Conservation (phyloP, 2,888 invertebrate species). For the Suillia variegata region DNA sequence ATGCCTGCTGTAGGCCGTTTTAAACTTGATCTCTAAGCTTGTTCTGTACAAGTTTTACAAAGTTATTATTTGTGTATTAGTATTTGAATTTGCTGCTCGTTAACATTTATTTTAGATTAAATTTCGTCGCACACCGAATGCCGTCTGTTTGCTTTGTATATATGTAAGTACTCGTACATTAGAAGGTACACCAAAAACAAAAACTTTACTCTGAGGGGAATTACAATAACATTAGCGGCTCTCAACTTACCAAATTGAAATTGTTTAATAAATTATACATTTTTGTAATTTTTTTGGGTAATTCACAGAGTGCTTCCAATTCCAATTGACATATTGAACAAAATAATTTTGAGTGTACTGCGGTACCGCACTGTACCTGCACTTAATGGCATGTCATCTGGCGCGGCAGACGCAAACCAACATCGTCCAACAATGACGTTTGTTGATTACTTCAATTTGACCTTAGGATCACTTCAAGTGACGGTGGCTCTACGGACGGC, state of each 20-base stretch:
- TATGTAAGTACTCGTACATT: background rate
- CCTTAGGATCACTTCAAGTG: background rate
- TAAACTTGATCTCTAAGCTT: background rate
- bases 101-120: background rate
- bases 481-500: too few relatives aligned
- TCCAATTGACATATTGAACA: too few relatives aligned
- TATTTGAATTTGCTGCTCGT: background rate
- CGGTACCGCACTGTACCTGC: too few relatives aligned
- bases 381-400: background rate
- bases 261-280: too few relatives aligned
- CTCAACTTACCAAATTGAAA: background rate
- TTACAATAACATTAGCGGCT: background rate
- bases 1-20: too few relatives aligned
- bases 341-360: too few relatives aligned
- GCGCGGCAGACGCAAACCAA: too few relatives aligned
- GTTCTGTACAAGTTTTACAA: background rate
- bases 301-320: too few relatives aligned
- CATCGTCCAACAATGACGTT: background rate
- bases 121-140: background rate
- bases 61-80: background rate
- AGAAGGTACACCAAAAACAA: background rate
- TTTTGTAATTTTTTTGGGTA: too few relatives aligned
- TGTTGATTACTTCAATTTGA: background rate
- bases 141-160: too few relatives aligned
- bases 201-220: background rate